Evolutionary conservation across 2,888 invertebrate species (phyloP), one percentile per base, ranked within the genome.

Genomic region (Microctonus aethiopoides): DNA sequence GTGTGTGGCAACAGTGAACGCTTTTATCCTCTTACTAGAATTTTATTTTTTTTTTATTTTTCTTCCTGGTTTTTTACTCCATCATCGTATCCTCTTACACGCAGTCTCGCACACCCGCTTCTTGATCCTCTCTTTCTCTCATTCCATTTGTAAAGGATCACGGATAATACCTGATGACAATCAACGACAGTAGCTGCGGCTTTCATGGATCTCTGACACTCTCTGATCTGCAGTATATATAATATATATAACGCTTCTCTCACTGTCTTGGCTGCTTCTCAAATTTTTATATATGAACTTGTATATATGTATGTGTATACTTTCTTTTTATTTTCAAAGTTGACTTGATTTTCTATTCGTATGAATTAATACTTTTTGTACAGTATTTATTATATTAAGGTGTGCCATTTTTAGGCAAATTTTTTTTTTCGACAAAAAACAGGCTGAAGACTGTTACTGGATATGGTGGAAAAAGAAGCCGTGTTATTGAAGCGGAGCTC

Each of bases 11-110:
- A 39, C 39, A 39, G 3, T n/a, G 13, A 39, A n/a, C 39, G 78
- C 76, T 76, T 74, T 80, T 72, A 79, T 82, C 79, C 78, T 81
- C 78, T 80, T 80, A 79, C 72, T 68, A 65, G 41, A 65, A 63
- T 68, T 71, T 56, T 72, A 69, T 57, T 62, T 59, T 71, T 56
- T 56, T 72, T 62, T 62, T 59, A 34, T 51, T 63, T 51, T 22
- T 52, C 62, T 41, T 34, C 56, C 46, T 65, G 34, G n/a, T 36
- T 39, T 39, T 7, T n/a, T n/a, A n/a, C n/a, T 63, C 56, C 62
- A 24, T 10, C 22, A 26, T 16, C 29, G 39, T 46, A 6, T 24
- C 24, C 26, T 52, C 46, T 36, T 52, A 39, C 52, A 63, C n/a
- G 36, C 46, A 54, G 29, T 66, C 61, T 69, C 29, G 51, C 52